Evolutionary conservation across 2,113 vertebrate genomes (phyloP).

Genomic region (Rallus limicola): DNA sequence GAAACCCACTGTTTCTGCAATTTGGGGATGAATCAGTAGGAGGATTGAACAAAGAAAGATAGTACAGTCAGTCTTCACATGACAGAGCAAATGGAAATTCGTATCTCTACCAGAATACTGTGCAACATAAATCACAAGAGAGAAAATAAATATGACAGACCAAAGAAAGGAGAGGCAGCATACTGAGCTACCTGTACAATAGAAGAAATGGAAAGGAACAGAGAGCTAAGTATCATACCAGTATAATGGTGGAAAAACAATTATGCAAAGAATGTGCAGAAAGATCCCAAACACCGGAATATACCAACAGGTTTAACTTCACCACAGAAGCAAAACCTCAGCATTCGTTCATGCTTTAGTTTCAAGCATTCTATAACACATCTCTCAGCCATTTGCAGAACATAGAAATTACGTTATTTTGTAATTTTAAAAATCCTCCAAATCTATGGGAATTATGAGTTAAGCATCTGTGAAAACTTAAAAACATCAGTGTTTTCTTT

Average conservation of each 20-base stretch:
- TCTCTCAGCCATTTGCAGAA: not conserved
- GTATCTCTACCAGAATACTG: not conserved
- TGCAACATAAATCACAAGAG: not conserved
- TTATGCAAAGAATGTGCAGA: not conserved
- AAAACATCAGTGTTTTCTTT: not conserved
- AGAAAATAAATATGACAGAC: slow-evolving; percentile 27
- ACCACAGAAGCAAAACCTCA: not conserved
- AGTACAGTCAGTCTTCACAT: slow-evolving; percentile 17
- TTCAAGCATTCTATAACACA: not conserved
- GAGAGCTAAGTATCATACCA: not conserved
- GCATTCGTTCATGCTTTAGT: not conserved
- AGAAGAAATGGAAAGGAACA: not conserved
- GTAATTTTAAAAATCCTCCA: not conserved
- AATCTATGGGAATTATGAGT: not conserved
- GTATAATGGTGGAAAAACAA: not conserved
- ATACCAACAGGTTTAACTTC: not conserved
- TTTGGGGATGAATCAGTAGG: not conserved
- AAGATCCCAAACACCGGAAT: not conserved
- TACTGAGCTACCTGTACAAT: not conserved
- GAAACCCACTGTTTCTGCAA: not conserved
- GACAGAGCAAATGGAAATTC: slow-evolving; percentile 42
- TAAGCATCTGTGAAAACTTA: not conserved
- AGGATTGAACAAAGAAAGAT: slow-evolving; percentile 41
- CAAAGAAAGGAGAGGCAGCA: not conserved
- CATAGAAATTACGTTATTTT: not conserved